These are phyloP conservation scores for Sparidentex hasta DNA, from an alignment of 2,797 vertebrate genomes.

Conservation along the genomic window DNA sequence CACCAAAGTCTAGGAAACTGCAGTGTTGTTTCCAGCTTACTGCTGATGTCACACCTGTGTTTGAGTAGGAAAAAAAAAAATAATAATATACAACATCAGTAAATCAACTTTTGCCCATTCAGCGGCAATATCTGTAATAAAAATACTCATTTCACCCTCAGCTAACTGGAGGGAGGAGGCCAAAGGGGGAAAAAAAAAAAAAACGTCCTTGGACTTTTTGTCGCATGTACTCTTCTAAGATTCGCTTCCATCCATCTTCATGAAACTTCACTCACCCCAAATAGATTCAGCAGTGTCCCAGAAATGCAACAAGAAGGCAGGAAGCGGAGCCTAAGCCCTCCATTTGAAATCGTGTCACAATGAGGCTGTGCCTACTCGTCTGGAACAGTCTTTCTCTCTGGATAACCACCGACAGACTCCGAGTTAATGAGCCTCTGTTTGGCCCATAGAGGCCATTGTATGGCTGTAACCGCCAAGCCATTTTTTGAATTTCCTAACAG, in stretches of 20 bases:
- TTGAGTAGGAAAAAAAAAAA: slow-evolving; percentile 5
- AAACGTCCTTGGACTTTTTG: slow-evolving; percentile 58
- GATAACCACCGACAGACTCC: slow-evolving; percentile 66
- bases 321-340: slow-evolving; percentile 67
- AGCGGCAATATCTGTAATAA: slow-evolving; percentile 17
- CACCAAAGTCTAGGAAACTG: slow-evolving; percentile 13
- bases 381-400: slow-evolving; percentile 65
- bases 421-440: slow-evolving; percentile 79
- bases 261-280: slow-evolving; percentile 59
- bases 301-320: slow-evolving; percentile 59
- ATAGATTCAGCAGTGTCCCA: slow-evolving; percentile 67
- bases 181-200: slow-evolving; percentile 5
- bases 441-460: slow-evolving; percentile 73
- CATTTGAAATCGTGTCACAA: slow-evolving; percentile 75
- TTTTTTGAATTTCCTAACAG: slow-evolving; percentile 69
- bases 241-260: slow-evolving; percentile 63
- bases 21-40: slow-evolving; percentile 24
- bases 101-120: slow-evolving; percentile 18
- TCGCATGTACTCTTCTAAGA: slow-evolving; percentile 31
- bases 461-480: slow-evolving; percentile 62
- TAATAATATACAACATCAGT: no score
- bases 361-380: slow-evolving; percentile 63
- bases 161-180: slow-evolving; percentile 30
- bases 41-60: slow-evolving; percentile 12
- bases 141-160: slow-evolving; percentile 61